Evolutionary conservation across 2,888 invertebrate genomes (phyloP).

Genomic region (Trissolcus brochymenae): DNA sequence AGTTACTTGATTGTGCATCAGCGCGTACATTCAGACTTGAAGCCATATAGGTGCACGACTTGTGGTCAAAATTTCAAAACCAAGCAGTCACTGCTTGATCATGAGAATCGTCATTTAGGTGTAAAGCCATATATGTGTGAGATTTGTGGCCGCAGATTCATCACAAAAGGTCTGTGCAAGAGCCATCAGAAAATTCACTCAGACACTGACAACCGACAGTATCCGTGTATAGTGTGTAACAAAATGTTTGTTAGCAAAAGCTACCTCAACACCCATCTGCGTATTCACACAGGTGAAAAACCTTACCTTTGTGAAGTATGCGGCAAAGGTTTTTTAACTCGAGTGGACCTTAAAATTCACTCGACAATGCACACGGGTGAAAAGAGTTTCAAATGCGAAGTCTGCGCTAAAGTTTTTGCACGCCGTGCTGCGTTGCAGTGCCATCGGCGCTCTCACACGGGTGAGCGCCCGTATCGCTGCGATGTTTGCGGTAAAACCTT

Average conservation of each 20-base stretch:
- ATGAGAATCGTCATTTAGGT: slow-evolving; percentile 80
- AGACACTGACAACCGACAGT: slow-evolving; percentile 80
- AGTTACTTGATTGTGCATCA: slow-evolving; percentile 81
- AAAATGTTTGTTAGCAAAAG: slow-evolving; percentile 81
- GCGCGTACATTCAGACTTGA: slow-evolving; percentile 79
- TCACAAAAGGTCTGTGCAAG: slow-evolving; percentile 80
- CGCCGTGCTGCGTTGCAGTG: slow-evolving; percentile 80
- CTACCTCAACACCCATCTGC: slow-evolving; percentile 79
- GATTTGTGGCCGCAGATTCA: slow-evolving; percentile 79
- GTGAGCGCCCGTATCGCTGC: slow-evolving; percentile 80
- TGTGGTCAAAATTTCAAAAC: slow-evolving; percentile 80
- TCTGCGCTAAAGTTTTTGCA: slow-evolving; percentile 81
- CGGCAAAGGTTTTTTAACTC: slow-evolving; percentile 80
- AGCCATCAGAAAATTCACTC: slow-evolving; percentile 80
- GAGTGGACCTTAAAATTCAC: slow-evolving; percentile 80
- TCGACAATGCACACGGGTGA: slow-evolving; percentile 81
- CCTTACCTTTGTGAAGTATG: slow-evolving; percentile 81
- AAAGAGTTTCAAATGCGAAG: slow-evolving; percentile 80
- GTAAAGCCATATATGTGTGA: slow-evolving; percentile 80
- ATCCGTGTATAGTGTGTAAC: slow-evolving; percentile 79
- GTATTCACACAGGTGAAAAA: slow-evolving; percentile 81
- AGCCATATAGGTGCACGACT: slow-evolving; percentile 79
- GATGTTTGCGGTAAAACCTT: slow-evolving; percentile 81
- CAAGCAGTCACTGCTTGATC: slow-evolving; percentile 80
- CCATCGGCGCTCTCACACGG: slow-evolving; percentile 80